Conservation (phyloP, 2,888 invertebrate species). For the Periphyllus acericola region DNA sequence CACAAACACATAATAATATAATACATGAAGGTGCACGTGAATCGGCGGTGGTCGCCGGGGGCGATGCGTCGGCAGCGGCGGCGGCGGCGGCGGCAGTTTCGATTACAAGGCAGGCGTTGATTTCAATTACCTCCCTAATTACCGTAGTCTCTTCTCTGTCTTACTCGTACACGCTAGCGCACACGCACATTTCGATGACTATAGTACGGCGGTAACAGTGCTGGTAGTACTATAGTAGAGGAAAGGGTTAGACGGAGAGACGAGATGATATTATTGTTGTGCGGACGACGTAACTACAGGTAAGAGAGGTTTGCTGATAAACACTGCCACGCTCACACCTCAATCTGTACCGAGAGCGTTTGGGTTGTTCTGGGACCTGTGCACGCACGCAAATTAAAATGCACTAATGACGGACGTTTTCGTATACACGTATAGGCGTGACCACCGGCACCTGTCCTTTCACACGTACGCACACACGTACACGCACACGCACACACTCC, state of each 20-base stretch:
- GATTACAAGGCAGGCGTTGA: conserved; percentile 61
- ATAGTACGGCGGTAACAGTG: background rate
- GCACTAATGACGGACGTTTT: conserved; percentile 55
- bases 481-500: too few relatives aligned
- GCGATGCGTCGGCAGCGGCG: conserved; percentile 41
- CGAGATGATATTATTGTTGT: background rate
- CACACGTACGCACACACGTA: background rate
- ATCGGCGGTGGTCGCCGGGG: conserved; percentile 6
- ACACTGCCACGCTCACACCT: conserved; percentile 54
- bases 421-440: conserved; percentile 10
- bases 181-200: background rate
- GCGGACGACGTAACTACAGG: background rate
- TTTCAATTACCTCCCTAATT: conserved; percentile 61
- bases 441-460: conserved; percentile 48
- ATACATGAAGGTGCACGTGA: conserved; percentile 3
- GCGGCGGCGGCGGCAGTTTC: conserved; percentile 36
- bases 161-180: background rate
- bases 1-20: background rate
- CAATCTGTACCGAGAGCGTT: conserved; percentile 37
- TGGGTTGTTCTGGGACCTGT: background rate
- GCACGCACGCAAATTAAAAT: conserved; percentile 25
- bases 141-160: conserved; percentile 27
- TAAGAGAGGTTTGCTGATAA: conserved; percentile 29
- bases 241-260: background rate
- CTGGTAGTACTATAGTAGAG: background rate